phyloP scores from a whole-genome alignment of 2,888 invertebrate genomes.

The Phengaris arion region DNA sequence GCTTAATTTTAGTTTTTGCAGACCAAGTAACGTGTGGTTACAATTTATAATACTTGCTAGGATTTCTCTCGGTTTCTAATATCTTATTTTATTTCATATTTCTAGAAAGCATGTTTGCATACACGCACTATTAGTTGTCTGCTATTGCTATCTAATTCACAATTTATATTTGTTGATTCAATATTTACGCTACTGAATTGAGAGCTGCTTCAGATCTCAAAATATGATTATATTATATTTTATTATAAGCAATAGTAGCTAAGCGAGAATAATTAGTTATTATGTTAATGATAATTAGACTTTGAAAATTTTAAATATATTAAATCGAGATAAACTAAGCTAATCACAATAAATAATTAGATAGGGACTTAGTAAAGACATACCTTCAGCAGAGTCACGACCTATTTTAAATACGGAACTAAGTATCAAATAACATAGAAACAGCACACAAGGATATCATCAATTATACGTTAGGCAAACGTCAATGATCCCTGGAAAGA shows the following conservation, averaged over 20 bases:
- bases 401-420: not conserved
- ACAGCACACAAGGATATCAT: conserved; percentile 14
- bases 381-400: not conserved
- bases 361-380: not conserved
- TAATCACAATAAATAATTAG: not conserved
- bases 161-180: not conserved
- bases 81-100: conserved; percentile 26
- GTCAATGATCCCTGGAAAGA: conserved; percentile 43
- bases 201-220: not conserved
- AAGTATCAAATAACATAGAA: conserved; percentile 6
- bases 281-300: no score
- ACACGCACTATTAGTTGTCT: conserved; percentile 16
- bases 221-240: not conserved
- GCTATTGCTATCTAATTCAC: not conserved
- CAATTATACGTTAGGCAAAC: conserved; percentile 32
- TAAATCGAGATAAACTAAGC: no score
- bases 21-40: not conserved
- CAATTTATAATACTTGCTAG: conserved; percentile 16
- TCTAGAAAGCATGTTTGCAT: conserved; percentile 23
- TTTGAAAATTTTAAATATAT: no score
- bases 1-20: conserved; percentile 17
- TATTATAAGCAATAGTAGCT: no score
- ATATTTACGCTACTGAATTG: conserved; percentile 10
- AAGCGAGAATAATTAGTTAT: no score
- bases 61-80: conserved; percentile 27